Base-by-base conservation (phyloP, 2,888 invertebrate genomes). In the Micropterix aruncella region DNA sequence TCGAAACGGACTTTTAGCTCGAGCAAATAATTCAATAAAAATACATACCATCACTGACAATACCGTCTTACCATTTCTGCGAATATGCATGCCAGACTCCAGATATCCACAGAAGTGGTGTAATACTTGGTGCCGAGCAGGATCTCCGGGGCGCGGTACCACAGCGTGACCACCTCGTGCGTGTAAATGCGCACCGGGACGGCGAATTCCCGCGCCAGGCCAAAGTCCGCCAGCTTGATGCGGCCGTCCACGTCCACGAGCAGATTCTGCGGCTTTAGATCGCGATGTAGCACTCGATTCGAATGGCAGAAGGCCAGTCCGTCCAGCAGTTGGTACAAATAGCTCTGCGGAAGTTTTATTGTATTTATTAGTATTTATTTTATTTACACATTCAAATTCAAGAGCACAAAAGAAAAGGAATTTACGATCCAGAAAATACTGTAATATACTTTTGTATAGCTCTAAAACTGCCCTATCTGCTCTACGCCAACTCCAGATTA, bases 101-200 rank as follows among this genome's bases (percentile, higher is more conserved):
- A 97, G 43, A 96, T 79, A 66, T 97, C 97, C 19, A 97, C 88
- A 12, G 91, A 83, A 37, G 89, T 89, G 16, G 88, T 86, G 63
- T 97, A 97, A 56, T 86, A 80, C 60, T 85, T 83, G 14, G 88
- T 80, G 38, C 96, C 96, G 17, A 97, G 73, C 47, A 97, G 74
- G 54, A 97, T 85, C 69, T 97, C 96, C 2, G 97, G 96, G 4
- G 96, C 89, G 57, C 96, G 77, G 65, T 97, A 97, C 96, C 96
- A 97, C 49, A 97, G 73, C 1, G 96, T 97, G 3, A 96, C 88
- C 14, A 95, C 88, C 67, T 90, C 90, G 65, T 97, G 96, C 1
- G 97, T 97, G 63, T 93, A 97, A 1, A 87, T 84, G 48, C 93
- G 75, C 52, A 94, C 83, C 12, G 97, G 97, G 37, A 97, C 75